Conservation (phyloP, 2,797 vertebrate species). For the Sebastolobus altivelis region DNA sequence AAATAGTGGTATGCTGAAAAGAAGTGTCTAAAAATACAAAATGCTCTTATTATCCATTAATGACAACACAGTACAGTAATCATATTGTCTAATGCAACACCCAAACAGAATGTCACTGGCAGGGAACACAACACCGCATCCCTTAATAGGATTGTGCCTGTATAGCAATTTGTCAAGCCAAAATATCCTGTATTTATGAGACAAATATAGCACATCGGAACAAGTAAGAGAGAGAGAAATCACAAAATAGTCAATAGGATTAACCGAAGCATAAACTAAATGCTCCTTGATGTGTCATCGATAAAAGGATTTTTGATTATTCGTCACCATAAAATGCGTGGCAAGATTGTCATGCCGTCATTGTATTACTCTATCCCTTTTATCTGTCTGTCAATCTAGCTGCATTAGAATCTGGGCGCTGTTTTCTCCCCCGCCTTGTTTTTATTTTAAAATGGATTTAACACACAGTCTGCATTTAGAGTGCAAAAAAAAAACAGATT, state of each 20-base stretch:
- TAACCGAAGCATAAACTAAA: constrained; percentile 83
- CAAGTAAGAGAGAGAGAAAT: constrained; percentile 77
- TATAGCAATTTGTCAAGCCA: constrained; percentile 83
- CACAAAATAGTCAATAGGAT: constrained; percentile 86
- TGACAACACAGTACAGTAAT: constrained; percentile 74
- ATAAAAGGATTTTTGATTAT: constrained; percentile 88
- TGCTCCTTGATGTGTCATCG: constrained; percentile 85
- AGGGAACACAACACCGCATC: constrained; percentile 73
- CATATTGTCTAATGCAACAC: constrained; percentile 71
- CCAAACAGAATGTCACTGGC: constrained; percentile 79
- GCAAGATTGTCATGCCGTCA: constrained; percentile 82
- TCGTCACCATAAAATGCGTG: constrained; percentile 83
- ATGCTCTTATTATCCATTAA: constrained; percentile 76
- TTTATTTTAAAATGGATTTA: constrained; percentile 77
- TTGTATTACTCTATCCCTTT: constrained; percentile 80
- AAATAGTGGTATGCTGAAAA: constrained; percentile 61
- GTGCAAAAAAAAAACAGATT: constrained; percentile 71
- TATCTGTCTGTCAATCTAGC: constrained; percentile 85
- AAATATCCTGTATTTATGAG: constrained; percentile 82
- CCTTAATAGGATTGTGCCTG: constrained; percentile 81
- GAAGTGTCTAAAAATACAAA: constrained; percentile 75
- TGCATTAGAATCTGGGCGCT: constrained; percentile 71
- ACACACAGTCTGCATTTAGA: constrained; percentile 79
- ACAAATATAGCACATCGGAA: constrained; percentile 81
- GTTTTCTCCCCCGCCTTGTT: constrained; percentile 63